Percentiles rank a stretch among this genome's conserved stretches.
Evolutionary conservation across 2,888 invertebrate species (phyloP).

Genomic region (Embidobia sp.): DNA sequence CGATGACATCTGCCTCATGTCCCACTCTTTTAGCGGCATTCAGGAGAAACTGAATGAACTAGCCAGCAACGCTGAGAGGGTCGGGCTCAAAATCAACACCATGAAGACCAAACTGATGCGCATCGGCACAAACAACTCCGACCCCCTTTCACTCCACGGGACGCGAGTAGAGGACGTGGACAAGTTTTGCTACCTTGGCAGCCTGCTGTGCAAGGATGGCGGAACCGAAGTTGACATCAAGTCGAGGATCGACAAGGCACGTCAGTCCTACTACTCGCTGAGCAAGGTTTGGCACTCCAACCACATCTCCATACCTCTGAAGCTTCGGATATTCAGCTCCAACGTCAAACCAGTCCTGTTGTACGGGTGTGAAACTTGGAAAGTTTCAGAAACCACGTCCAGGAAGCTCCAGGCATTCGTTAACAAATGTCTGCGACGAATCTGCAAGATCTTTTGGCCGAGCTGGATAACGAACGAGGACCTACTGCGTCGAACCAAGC

Average conservation of each 20-base stretch:
- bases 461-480: background rate
- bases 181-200: slow-evolving; percentile 1
- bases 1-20: slow-evolving; percentile 14
- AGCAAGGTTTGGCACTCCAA: background rate
- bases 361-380: slow-evolving; percentile 15
- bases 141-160: slow-evolving; percentile 4
- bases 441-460: slow-evolving; percentile 9
- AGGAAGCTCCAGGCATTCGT: slow-evolving; percentile 6
- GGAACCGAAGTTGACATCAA: background rate
- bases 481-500: background rate
- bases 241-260: slow-evolving; percentile 5
- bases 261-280: slow-evolving; percentile 4
- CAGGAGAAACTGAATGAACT: slow-evolving; percentile 4
- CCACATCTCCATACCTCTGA: background rate
- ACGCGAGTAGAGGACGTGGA: background rate
- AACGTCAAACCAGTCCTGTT: slow-evolving; percentile 12
- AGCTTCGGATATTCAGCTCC: slow-evolving; percentile 11
- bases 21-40: slow-evolving; percentile 9
- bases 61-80: background rate
- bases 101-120: slow-evolving; percentile 20
- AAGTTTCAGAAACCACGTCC: background rate
- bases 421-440: slow-evolving; percentile 10
- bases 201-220: background rate
- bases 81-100: slow-evolving; percentile 2
- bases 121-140: background rate